Evolutionary conservation across 2,113 vertebrate genomes (phyloP).

Genomic region (Catharus bicknelli): DNA sequence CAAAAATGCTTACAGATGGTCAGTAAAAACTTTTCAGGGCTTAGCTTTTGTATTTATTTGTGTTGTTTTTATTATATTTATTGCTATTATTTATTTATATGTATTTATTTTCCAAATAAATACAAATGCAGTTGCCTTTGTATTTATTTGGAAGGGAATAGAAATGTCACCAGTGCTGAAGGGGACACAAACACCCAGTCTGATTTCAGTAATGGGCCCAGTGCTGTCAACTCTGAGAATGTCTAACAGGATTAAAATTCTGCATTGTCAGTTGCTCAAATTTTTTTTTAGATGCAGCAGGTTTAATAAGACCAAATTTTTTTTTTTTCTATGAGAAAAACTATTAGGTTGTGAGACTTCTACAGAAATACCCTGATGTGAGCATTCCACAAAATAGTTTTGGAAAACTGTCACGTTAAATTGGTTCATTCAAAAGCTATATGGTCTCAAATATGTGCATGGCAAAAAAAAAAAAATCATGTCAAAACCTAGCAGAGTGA

Average conservation of each 20-base stretch:
- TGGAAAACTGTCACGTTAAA: background rate
- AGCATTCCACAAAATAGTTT: background rate
- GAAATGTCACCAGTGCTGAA: background rate
- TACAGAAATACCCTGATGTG: rapidly evolving
- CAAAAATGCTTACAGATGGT: background rate
- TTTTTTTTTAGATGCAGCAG: background rate
- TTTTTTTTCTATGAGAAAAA: background rate
- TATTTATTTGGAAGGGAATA: background rate
- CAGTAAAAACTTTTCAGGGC: background rate
- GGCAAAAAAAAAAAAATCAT: background rate
- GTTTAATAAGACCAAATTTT: background rate
- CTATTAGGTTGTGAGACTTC: background rate
- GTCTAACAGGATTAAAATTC: background rate
- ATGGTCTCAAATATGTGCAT: rapidly evolving
- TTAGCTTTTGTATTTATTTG: background rate
- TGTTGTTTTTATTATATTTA: background rate
- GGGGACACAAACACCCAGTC: background rate
- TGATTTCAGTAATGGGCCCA: background rate
- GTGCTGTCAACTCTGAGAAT: background rate
- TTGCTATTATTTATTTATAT: too few species aligned
- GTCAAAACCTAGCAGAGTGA: background rate
- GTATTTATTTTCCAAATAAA: too few species aligned
- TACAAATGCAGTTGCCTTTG: background rate
- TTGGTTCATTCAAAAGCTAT: background rate
- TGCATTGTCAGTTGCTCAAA: background rate